Percentiles rank a stretch among this genome's conserved stretches.
phyloP scores from a whole-genome alignment of 2,888 invertebrate genomes.

The Byasa hedistus region DNA sequence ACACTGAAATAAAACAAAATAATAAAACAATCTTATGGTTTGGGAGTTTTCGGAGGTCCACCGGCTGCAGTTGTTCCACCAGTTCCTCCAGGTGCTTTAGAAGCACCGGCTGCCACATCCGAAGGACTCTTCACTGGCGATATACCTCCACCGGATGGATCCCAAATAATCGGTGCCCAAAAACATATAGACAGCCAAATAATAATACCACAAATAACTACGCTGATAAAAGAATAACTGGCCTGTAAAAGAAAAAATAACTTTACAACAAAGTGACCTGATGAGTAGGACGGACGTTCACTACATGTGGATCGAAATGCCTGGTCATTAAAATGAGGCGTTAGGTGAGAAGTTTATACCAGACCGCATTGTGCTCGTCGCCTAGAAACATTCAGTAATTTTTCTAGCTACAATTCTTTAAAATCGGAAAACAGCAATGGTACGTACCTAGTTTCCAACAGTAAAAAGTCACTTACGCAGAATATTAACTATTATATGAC shows the following conservation, averaged over 20 bases:
- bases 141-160: constrained; percentile 35
- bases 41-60: neutral
- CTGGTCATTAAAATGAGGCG: no score
- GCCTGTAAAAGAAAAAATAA: constrained; percentile 40
- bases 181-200: constrained; percentile 39
- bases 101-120: neutral
- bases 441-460: no score
- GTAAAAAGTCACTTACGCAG: neutral
- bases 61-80: neutral
- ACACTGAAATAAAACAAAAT: neutral
- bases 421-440: no score
- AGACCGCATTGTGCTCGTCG: no score
- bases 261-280: neutral
- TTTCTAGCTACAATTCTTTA: no score
- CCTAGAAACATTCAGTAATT: no score
- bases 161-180: constrained; percentile 42
- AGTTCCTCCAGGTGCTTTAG: constrained; percentile 8
- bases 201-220: constrained; percentile 43
- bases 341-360: no score
- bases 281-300: neutral
- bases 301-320: no score
- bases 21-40: neutral
- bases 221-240: constrained; percentile 41
- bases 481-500: neutral
- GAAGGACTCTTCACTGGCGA: constrained; percentile 18